Percentiles rank a stretch among this genome's conserved stretches.
Evolutionary conservation across 1,140 invertebrate species (phyloP).

Genomic region (Ceratina japonica): DNA sequence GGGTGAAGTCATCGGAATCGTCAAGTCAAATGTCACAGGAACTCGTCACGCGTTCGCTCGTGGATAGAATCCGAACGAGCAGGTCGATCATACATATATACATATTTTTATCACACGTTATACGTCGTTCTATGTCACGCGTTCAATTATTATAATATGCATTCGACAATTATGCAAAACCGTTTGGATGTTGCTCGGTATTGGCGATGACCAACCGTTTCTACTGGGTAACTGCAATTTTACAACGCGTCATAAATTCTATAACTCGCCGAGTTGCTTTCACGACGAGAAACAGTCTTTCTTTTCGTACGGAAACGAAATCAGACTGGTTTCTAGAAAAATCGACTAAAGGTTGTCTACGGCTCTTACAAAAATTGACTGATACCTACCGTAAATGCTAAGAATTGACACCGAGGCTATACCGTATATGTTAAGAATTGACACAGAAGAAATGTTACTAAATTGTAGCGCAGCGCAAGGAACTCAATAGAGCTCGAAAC

Average conservation of each 20-base stretch:
- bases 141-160: too few relatives aligned
- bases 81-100: neutral
- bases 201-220: too few relatives aligned
- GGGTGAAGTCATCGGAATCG: slow-evolving; percentile 16
- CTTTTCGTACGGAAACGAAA: neutral
- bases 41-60: slow-evolving; percentile 1
- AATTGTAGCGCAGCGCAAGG: neutral
- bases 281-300: slow-evolving; percentile 4
- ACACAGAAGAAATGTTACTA: too few relatives aligned
- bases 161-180: too few relatives aligned
- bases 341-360: neutral
- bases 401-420: too few relatives aligned
- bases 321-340: slow-evolving; percentile 12
- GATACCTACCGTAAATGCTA: too few relatives aligned
- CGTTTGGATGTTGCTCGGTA: too few relatives aligned
- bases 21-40: slow-evolving; percentile 23
- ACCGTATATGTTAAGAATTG: too few relatives aligned
- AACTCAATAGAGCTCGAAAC: too few relatives aligned
- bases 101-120: neutral
- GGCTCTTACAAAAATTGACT: too few relatives aligned
- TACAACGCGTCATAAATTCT: too few relatives aligned
- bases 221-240: too few relatives aligned
- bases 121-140: neutral
- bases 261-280: neutral
- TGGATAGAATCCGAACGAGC: slow-evolving; percentile 16